These are phyloP conservation scores for Leptarthrus brevirostris DNA, from an alignment of 2,888 invertebrate genomes.

Conservation along the genomic window DNA sequence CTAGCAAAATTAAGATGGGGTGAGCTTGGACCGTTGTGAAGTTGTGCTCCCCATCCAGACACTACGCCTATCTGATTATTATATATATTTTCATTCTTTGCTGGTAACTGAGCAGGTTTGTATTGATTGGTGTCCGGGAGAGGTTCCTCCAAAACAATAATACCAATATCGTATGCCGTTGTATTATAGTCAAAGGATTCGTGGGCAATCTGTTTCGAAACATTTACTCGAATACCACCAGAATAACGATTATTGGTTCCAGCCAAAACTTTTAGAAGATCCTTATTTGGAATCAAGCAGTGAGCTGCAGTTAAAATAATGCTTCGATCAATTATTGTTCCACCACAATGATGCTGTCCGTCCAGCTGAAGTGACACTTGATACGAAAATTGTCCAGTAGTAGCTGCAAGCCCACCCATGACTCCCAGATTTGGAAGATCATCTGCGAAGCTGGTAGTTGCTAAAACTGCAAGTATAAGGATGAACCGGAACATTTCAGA, in stretches of 20 bases:
- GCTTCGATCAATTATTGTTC: constrained; percentile 67
- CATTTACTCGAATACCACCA: background rate
- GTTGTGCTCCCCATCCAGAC: constrained; percentile 50
- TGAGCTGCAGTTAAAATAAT: constrained; percentile 70
- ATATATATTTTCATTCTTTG: background rate
- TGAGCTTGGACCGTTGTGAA: background rate
- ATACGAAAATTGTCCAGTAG: constrained; percentile 45
- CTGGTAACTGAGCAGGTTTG: background rate
- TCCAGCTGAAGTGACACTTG: constrained; percentile 53
- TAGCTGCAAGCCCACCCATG: constrained; percentile 50
- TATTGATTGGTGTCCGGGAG: no score
- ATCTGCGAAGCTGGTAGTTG: background rate
- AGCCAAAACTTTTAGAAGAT: constrained; percentile 58
- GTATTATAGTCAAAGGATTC: no score
- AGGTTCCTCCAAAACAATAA: background rate
- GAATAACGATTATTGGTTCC: background rate
- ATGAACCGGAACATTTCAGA: no score
- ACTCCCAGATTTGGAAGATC: constrained; percentile 12
- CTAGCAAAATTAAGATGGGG: background rate
- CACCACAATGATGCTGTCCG: constrained; percentile 69
- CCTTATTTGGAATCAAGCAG: constrained; percentile 64
- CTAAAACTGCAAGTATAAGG: no score
- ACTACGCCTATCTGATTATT: constrained; percentile 17
- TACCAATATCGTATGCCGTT: background rate
- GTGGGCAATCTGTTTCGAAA: no score